Conservation (phyloP, 2,888 invertebrate genomes). For the Lithophane leautieri region DNA sequence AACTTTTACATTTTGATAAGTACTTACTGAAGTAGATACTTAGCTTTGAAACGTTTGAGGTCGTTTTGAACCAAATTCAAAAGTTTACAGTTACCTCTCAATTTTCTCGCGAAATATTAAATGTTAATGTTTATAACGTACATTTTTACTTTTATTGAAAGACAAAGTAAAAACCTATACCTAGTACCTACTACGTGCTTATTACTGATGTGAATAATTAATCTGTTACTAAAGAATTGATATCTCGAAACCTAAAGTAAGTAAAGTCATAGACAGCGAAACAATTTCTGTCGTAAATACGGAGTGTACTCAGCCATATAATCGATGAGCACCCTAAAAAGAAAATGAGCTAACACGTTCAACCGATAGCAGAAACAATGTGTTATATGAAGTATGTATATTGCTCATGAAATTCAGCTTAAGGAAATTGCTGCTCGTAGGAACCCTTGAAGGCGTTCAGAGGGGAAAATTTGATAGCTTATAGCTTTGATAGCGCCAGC, state of each 20-base stretch:
- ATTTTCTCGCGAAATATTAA: constrained; percentile 48
- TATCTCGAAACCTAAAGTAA: neutral
- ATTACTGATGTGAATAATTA: neutral
- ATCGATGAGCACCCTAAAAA: constrained; percentile 65
- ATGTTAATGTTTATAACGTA: constrained; percentile 29
- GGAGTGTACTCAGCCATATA: constrained; percentile 44
- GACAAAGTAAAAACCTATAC: neutral
- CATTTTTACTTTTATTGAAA: constrained; percentile 20
- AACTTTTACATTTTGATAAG: constrained; percentile 55
- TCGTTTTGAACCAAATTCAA: constrained; percentile 31
- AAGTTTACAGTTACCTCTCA: constrained; percentile 40
- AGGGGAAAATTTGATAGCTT: constrained; percentile 88
- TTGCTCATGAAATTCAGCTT: constrained; percentile 88
- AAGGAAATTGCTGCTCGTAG: constrained; percentile 87
- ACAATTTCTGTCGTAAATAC: constrained; percentile 32
- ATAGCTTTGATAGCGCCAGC: constrained; percentile 81
- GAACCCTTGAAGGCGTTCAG: constrained; percentile 81
- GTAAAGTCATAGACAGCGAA: constrained; percentile 10
- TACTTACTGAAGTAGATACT: constrained; percentile 41
- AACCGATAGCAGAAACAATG: constrained; percentile 79
- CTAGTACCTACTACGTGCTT: neutral
- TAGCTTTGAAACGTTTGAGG: constrained; percentile 45
- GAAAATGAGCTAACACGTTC: constrained; percentile 77
- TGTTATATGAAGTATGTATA: constrained; percentile 83
- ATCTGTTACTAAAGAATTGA: constrained; percentile 14